These are phyloP conservation scores for Gonatopus flavifemur DNA, from an alignment of 1,140 invertebrate genomes.

Conservation along the genomic window DNA sequence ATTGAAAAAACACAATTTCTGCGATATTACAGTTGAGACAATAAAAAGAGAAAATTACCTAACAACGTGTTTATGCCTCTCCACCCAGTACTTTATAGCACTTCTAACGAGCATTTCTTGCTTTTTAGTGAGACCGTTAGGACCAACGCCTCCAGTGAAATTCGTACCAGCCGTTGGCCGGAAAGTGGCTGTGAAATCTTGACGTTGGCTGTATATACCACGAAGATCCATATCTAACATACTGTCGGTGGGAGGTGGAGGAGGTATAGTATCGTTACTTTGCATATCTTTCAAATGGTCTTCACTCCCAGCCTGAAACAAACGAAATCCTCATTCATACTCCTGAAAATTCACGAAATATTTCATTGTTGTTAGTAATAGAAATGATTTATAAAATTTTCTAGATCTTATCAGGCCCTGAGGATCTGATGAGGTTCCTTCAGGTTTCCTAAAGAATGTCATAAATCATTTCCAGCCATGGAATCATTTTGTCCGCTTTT, in stretches of 20 bases:
- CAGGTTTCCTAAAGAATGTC: too few species aligned
- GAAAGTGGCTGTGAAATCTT: constrained; percentile 74
- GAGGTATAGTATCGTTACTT: constrained; percentile 26
- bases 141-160: constrained; percentile 63
- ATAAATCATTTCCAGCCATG: too few species aligned
- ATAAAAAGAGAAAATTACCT: constrained; percentile 63
- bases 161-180: constrained; percentile 65
- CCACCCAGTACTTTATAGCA: constrained; percentile 86
- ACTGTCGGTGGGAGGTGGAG: constrained; percentile 35
- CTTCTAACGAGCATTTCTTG: constrained; percentile 80
- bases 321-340: too few species aligned
- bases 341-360: too few species aligned
- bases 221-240: constrained; percentile 67
- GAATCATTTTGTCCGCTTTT: too few species aligned
- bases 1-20: background rate
- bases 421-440: too few species aligned
- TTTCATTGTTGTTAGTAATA: too few species aligned
- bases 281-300: constrained; percentile 42
- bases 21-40: too few species aligned
- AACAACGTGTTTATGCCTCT: constrained; percentile 82
- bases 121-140: constrained; percentile 78
- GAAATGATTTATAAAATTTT: too few species aligned
- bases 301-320: constrained; percentile 43
- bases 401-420: too few species aligned
- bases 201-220: constrained; percentile 73